Evolutionary conservation across 2,797 vertebrate genomes (phyloP), one percentile per base, ranked within the genome.

Genomic region (Rhyacichthys aspro): DNA sequence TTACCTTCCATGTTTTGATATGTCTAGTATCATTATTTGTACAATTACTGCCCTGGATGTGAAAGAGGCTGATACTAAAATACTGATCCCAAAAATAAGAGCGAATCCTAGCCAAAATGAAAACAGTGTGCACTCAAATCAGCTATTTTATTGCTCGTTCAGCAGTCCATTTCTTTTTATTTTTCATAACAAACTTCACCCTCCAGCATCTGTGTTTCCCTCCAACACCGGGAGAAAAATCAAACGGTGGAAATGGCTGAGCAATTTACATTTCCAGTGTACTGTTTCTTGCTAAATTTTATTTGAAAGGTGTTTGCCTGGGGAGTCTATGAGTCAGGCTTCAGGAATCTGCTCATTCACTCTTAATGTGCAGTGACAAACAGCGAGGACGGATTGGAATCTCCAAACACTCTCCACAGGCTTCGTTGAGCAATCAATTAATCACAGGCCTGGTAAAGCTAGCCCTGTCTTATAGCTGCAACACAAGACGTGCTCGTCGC

Each of bases 391-490:
- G 79, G n/a, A n/a, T n/a, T n/a, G n/a, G n/a, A 63, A 78, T 80
- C 79, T 84, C 71, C 69, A 81, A 79, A 75, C 86, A 77, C 75
- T 83, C 73, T 77, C 78, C 63, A 41, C 65, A 75, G 66, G 66
- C 77, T 72, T 79, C 78, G 65, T 58, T 55, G 37, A 74, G 77
- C 81, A 84, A 85, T 84, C 76, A 69, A 79, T 85, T 82, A 54
- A 88, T 87, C 73, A 81, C 67, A 77, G 78, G 71, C 71, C 72
- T 56, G 70, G 71, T 52, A 64, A 55, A 76, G 67, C 52, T 3
- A 61, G 74, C 81, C 79, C 86, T 78, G 70, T 75, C 81, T 80
- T 82, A 86, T 82, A 88, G 82, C 72, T 85, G 77, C 84, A 87
- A 78, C 67, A 72, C 73, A 85, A 86, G 75, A 86, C 64, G 59